These are phyloP conservation scores for Lepidochrysops patricia DNA, from an alignment of 2,888 invertebrate genomes.

Conservation along the genomic window DNA sequence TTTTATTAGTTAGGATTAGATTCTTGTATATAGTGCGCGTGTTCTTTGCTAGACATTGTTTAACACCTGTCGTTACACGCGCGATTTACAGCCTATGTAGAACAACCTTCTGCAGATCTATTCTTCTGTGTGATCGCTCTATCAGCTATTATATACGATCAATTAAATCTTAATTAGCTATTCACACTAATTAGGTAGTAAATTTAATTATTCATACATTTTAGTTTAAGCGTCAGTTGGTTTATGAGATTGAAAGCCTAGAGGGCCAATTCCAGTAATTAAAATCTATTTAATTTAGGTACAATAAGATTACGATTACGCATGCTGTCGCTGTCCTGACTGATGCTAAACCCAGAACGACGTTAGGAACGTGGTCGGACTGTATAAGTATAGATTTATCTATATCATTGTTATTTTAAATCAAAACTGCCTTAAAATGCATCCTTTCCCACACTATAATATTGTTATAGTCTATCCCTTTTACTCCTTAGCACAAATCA, in stretches of 20 bases:
- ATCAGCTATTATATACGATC: neutral
- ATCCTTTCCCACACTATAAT: conserved; percentile 54
- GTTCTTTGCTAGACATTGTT: neutral
- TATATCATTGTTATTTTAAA: neutral
- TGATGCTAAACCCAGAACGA: no score
- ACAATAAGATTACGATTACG: no score
- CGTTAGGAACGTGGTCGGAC: neutral
- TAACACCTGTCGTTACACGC: conserved; percentile 11
- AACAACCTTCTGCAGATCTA: neutral
- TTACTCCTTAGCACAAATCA: conserved; percentile 23
- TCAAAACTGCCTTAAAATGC: conserved; percentile 29
- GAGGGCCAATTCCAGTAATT: no score
- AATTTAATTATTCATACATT: neutral
- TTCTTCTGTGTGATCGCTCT: neutral
- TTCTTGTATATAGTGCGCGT: neutral
- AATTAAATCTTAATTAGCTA: neutral
- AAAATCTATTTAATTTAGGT: no score
- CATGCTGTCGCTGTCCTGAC: no score
- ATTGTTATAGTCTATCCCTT: conserved; percentile 33
- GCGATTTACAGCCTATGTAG: conserved; percentile 5
- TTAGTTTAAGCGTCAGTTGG: no score
- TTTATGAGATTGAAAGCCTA: no score
- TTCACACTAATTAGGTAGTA: neutral
- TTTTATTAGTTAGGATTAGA: no score
- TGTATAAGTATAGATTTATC: neutral